Conservation (phyloP, 2,113 vertebrate species). For the Hippocampus barbouri region DNA sequence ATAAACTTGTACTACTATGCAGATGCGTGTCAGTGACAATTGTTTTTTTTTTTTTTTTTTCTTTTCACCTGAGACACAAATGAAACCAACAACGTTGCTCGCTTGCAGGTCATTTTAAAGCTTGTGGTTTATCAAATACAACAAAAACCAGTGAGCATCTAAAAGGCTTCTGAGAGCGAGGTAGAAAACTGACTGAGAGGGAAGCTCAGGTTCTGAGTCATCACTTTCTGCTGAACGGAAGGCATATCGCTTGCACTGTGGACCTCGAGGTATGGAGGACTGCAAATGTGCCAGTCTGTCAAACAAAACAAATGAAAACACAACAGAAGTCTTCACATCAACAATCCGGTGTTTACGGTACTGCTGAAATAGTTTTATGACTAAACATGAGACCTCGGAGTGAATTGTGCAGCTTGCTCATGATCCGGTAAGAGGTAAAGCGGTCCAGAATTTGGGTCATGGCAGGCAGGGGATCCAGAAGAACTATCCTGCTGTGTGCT, state of each 20-base stretch:
- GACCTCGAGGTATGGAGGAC: conserved; percentile 69
- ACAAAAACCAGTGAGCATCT: neutral
- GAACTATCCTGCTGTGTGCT: conserved; percentile 59
- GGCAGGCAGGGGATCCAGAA: conserved; percentile 71
- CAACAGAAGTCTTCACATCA: neutral
- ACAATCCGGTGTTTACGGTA: neutral
- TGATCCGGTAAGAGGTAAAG: conserved; percentile 69
- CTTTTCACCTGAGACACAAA: neutral
- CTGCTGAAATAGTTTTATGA: neutral
- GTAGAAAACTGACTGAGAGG: conserved; percentile 67
- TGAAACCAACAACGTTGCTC: neutral
- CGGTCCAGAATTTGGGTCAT: conserved; percentile 71
- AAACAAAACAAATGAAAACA: neutral
- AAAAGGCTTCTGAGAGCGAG: neutral
- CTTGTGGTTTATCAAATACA: no score
- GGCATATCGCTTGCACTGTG: conserved; percentile 39
- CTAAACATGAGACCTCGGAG: conserved; percentile 44
- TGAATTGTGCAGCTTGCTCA: conserved; percentile 63
- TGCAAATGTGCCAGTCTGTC: conserved; percentile 65
- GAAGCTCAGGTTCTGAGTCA: conserved; percentile 50
- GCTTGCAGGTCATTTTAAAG: no score
- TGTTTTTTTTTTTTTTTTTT: neutral
- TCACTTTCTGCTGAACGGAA: conserved; percentile 48
- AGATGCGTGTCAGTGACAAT: no score
- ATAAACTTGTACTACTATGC: neutral